Evolutionary conservation across 1,140 invertebrate species (phyloP).

Genomic region (Tachypleus tridentatus): DNA sequence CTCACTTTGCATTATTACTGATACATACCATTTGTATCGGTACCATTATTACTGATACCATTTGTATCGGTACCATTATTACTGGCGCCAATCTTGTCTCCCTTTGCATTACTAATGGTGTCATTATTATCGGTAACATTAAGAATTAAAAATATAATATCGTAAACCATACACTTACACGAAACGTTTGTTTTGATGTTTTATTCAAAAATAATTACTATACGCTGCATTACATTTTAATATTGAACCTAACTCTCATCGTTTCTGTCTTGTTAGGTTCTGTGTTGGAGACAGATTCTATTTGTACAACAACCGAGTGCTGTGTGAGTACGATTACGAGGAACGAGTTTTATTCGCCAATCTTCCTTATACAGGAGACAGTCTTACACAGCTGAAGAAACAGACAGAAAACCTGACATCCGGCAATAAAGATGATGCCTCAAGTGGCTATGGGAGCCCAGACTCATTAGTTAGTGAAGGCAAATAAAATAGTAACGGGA

Average conservation of each 20-base stretch:
- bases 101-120: no score
- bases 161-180: not conserved
- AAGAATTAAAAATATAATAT: no score
- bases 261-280: conserved; percentile 53
- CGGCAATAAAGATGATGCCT: conserved; percentile 33
- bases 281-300: conserved; percentile 89
- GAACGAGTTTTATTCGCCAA: conserved; percentile 76
- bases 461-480: conserved; percentile 20
- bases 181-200: no score
- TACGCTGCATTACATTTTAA: not conserved
- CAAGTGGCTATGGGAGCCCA: conserved; percentile 37
- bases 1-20: no score
- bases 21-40: no score
- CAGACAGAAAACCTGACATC: conserved; percentile 48
- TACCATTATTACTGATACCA: no score
- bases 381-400: conserved; percentile 71
- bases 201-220: not conserved
- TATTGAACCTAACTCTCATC: not conserved
- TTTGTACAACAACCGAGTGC: conserved; percentile 82
- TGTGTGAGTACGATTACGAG: conserved; percentile 89
- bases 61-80: no score
- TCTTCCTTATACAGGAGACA: conserved; percentile 78
- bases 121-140: no score
- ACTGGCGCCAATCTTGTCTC: no score
- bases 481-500: conserved; percentile 1